These are phyloP conservation scores for Hipposideros larvatus DNA, from an alignment of 2,797 vertebrate species.

Conservation along the genomic window DNA sequence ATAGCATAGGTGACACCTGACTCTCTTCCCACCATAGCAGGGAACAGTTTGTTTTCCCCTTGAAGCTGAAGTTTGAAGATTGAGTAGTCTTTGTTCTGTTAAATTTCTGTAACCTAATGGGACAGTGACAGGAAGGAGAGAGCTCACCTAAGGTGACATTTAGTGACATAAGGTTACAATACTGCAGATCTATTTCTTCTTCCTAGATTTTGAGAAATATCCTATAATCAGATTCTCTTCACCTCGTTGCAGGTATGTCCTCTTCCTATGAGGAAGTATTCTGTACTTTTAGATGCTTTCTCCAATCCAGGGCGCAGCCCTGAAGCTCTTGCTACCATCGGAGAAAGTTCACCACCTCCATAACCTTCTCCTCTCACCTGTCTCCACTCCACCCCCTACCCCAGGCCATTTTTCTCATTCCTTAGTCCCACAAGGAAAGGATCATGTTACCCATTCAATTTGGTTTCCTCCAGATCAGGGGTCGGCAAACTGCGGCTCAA, in stretches of 20 bases:
- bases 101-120: background rate
- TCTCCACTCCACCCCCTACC: fast-evolving
- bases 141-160: background rate
- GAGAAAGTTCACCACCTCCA: background rate
- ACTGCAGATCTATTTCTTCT: background rate
- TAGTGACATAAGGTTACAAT: background rate
- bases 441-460: too few relatives aligned
- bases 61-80: constrained; percentile 26
- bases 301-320: background rate
- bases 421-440: background rate
- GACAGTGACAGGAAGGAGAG: background rate
- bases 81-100: constrained; percentile 22
- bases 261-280: background rate
- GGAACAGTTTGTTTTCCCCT: constrained; percentile 30
- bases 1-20: background rate
- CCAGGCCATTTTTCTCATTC: background rate
- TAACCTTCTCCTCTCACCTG: background rate
- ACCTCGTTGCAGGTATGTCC: background rate
- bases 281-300: background rate
- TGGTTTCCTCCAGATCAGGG: background rate
- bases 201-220: background rate
- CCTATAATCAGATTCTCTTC: too few relatives aligned
- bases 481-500: too few relatives aligned
- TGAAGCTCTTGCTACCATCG: background rate
- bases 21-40: background rate